Evolutionary conservation across 1,140 invertebrate genomes (phyloP).

Genomic region (Leptinotarsa lineolata): DNA sequence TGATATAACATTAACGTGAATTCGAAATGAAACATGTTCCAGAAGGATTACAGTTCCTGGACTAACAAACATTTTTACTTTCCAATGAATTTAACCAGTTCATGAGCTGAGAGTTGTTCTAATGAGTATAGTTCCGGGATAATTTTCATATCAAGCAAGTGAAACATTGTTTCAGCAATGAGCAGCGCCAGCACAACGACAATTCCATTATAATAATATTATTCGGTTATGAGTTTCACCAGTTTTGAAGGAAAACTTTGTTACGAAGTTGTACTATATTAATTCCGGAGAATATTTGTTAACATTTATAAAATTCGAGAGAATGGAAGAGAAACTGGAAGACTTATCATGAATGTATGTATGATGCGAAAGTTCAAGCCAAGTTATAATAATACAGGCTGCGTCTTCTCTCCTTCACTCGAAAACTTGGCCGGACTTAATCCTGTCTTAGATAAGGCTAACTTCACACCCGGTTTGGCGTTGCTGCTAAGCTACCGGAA

Average conservation of each 20-base stretch:
- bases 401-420: slow-evolving; percentile 10
- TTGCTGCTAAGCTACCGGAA: slow-evolving; percentile 47
- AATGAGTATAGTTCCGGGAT: background rate
- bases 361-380: slow-evolving; percentile 42
- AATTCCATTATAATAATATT: slow-evolving; percentile 16
- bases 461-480: slow-evolving; percentile 49
- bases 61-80: too few species aligned
- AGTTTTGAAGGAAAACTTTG: slow-evolving; percentile 12
- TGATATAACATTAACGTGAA: too few species aligned
- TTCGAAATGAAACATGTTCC: too few species aligned
- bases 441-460: slow-evolving; percentile 49
- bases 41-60: too few species aligned
- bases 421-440: slow-evolving; percentile 37
- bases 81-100: too few species aligned
- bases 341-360: slow-evolving; percentile 46
- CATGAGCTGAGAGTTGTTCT: too few species aligned
- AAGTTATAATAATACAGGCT: slow-evolving; percentile 47
- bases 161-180: background rate
- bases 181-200: background rate
- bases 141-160: background rate
- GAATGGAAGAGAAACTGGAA: slow-evolving; percentile 24
- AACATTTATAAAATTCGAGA: slow-evolving; percentile 29
- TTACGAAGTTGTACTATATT: slow-evolving; percentile 26
- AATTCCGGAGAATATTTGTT: slow-evolving; percentile 30
- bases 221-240: slow-evolving; percentile 22